Conservation (phyloP, 2,113 vertebrate genomes). For the Hepsetus odoe region DNA sequence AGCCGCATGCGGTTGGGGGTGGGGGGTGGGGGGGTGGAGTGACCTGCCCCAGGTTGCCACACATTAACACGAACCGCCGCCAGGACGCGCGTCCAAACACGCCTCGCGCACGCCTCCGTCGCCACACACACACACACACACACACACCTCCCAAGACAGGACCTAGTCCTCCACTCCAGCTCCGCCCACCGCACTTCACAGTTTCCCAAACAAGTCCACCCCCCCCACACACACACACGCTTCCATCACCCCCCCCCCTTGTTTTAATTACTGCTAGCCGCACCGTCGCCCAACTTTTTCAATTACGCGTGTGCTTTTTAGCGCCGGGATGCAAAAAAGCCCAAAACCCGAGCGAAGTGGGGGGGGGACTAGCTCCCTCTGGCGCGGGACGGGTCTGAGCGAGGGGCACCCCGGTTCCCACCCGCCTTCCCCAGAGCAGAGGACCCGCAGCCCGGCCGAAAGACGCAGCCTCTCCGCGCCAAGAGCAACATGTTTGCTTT, state of each 20-base stretch:
- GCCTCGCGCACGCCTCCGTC: conserved; percentile 51
- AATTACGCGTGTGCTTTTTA: conserved; percentile 53
- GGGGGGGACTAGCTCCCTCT: conserved; percentile 35
- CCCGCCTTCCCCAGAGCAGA: conserved; percentile 58
- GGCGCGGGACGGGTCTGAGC: conserved; percentile 39
- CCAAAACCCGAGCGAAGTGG: conserved; percentile 20
- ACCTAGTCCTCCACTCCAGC: conserved; percentile 57
- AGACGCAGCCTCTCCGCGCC: conserved; percentile 64
- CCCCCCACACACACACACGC: conserved; percentile 30
- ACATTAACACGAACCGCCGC: conserved; percentile 76
- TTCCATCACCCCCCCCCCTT: conserved; percentile 54
- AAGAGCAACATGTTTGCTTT: conserved; percentile 78
- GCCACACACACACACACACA: conserved; percentile 15
- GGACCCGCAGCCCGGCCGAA: conserved; percentile 38
- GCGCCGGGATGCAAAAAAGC: conserved; percentile 32
- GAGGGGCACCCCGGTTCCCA: conserved; percentile 42
- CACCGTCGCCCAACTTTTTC: conserved; percentile 72
- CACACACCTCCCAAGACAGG: conserved; percentile 54
- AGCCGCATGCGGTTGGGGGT: conserved; percentile 47
- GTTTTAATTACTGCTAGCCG: conserved; percentile 81
- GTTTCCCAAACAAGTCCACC: conserved; percentile 80
- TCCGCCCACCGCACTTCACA: conserved; percentile 74
- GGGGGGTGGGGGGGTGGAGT: conserved; percentile 62
- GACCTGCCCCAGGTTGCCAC: conserved; percentile 84
- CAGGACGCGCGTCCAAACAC: conserved; percentile 75